Evolutionary conservation across 2,888 invertebrate species (phyloP).

Genomic region (Tetanocera ferruginea): DNA sequence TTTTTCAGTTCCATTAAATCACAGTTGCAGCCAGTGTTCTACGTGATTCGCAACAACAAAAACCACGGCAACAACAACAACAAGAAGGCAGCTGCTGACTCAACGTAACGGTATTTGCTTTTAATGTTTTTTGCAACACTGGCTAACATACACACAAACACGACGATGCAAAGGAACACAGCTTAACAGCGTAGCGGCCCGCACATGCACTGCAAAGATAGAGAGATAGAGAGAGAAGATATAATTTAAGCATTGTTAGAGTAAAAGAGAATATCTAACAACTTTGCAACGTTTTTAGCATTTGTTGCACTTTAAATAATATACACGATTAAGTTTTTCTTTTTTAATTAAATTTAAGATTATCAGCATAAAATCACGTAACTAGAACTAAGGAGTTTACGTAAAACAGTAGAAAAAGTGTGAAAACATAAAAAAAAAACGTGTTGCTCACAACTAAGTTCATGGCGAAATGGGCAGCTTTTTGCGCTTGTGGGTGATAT

Average conservation of each 20-base stretch:
- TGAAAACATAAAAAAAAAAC: not conserved
- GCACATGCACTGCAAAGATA: not conserved
- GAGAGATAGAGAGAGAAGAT: not conserved
- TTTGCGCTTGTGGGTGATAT: not conserved
- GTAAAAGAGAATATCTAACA: not conserved
- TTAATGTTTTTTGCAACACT: conserved; percentile 30
- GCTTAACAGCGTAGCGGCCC: not conserved
- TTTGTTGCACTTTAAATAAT: conserved; percentile 2
- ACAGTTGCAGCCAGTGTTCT: conserved; percentile 56
- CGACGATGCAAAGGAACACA: conserved; percentile 24
- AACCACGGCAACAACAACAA: not conserved
- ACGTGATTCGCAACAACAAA: conserved; percentile 9
- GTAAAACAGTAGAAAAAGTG: not conserved
- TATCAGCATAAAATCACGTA: conserved; percentile 5
- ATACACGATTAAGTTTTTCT: not conserved
- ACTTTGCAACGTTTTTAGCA: not conserved
- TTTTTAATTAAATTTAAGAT: conserved; percentile 34
- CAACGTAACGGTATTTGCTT: conserved; percentile 20
- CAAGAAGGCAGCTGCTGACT: conserved; percentile 18
- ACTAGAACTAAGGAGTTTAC: not conserved
- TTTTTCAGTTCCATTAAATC: conserved; percentile 57
- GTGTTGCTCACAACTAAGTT: not conserved
- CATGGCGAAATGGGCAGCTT: not conserved
- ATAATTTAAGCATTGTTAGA: not conserved
- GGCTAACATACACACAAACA: conserved; percentile 44